phyloP scores from a whole-genome alignment of 2,888 invertebrate genomes.

The Acleris laterana region DNA sequence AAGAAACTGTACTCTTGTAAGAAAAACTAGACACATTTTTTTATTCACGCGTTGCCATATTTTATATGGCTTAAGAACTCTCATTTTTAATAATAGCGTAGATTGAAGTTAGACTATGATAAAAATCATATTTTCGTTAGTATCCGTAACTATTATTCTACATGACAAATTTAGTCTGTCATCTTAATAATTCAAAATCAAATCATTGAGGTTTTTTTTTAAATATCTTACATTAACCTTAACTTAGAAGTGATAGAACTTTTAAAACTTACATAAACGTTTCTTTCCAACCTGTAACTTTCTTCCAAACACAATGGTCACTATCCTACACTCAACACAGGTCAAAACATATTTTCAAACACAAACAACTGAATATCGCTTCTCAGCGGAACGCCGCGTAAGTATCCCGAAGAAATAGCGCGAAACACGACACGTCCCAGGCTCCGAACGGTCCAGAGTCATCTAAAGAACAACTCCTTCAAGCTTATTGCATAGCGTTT shows the following conservation, averaged over 20 bases:
- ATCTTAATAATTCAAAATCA: no score
- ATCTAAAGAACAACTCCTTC: constrained; percentile 81
- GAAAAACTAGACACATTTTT: no score
- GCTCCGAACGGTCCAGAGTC: constrained; percentile 65
- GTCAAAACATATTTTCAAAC: constrained; percentile 43
- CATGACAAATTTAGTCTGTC: no score
- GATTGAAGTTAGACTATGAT: no score
- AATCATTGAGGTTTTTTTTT: no score
- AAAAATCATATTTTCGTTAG: no score
- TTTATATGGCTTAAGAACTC: no score
- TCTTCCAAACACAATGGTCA: constrained; percentile 52
- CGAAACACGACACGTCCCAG: constrained; percentile 64
- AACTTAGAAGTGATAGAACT: constrained; percentile 36
- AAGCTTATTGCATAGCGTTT: constrained; percentile 75
- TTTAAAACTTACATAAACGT: constrained; percentile 49
- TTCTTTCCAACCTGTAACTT: constrained; percentile 45
- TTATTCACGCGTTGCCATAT: no score
- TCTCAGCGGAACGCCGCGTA: constrained; percentile 53
- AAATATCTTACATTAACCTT: no score
- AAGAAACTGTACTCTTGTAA: no score
- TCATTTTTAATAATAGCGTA: no score
- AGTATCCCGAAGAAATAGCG: constrained; percentile 51
- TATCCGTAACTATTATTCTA: no score
- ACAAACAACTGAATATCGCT: constrained; percentile 33
- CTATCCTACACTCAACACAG: constrained; percentile 50